Percentiles rank a stretch among this genome's conserved stretches.
Evolutionary conservation across 2,797 vertebrate species (phyloP).

Genomic region (Mormyrops boulengeri): DNA sequence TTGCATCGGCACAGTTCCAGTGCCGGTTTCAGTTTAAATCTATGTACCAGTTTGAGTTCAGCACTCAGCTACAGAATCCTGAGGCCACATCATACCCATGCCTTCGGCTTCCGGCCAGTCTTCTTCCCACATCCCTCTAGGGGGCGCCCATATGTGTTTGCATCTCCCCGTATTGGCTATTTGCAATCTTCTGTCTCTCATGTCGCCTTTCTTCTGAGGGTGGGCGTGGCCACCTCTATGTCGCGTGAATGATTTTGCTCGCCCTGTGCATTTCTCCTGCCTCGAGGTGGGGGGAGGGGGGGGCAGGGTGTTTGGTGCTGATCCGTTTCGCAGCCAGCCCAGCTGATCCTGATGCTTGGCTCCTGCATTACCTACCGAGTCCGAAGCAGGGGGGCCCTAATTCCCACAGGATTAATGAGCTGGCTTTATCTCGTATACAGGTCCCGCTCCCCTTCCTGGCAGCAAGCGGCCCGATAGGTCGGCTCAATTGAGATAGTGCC

Average conservation of each 20-base stretch:
- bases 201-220: background rate
- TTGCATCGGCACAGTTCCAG: background rate
- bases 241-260: background rate
- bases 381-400: background rate
- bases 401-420: constrained; percentile 8
- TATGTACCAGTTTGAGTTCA: background rate
- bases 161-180: background rate
- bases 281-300: background rate
- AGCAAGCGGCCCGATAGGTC: background rate
- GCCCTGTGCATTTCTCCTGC: background rate
- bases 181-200: background rate
- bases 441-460: constrained; percentile 6
- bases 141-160: background rate
- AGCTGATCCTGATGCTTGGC: background rate
- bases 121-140: background rate
- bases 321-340: background rate
- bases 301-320: background rate
- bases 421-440: constrained; percentile 7
- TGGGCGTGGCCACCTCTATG: background rate
- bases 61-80: background rate
- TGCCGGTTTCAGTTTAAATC: background rate
- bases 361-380: constrained; percentile 1
- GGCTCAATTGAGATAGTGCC: constrained; percentile 17
- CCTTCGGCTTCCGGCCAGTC: background rate
- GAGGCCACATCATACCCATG: background rate